Conservation (phyloP, 2,888 invertebrate genomes). For the Myathropa florea region DNA sequence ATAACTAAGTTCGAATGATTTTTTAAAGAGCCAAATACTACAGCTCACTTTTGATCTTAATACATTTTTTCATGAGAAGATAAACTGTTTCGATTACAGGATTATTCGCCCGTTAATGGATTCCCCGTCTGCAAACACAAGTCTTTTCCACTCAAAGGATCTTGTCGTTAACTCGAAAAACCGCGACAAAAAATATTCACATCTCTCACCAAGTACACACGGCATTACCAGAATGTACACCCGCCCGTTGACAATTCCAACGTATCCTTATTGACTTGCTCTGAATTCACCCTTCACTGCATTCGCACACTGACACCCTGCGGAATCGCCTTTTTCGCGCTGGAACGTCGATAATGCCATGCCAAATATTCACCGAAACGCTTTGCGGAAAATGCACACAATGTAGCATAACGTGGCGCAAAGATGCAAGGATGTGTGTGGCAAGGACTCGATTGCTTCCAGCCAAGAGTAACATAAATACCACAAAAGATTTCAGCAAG, state of each 20-base stretch:
- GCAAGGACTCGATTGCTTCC: conserved; percentile 48
- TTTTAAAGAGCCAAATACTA: too few relatives aligned
- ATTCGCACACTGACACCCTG: not conserved
- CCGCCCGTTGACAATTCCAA: not conserved
- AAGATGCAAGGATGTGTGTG: conserved; percentile 31
- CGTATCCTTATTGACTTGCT: conserved; percentile 19
- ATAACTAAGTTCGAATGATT: too few relatives aligned
- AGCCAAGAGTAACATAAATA: conserved; percentile 64
- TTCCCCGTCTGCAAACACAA: not conserved
- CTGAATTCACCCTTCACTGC: conserved; percentile 26
- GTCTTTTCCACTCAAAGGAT: not conserved
- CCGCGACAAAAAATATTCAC: not conserved
- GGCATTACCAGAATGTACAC: not conserved
- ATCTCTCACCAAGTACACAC: not conserved
- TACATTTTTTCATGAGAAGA: too few relatives aligned
- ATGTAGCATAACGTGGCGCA: not conserved
- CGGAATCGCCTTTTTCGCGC: conserved; percentile 3
- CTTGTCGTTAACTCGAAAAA: not conserved
- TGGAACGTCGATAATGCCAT: conserved; percentile 25
- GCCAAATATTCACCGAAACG: conserved; percentile 45
- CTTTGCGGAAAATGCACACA: conserved; percentile 47
- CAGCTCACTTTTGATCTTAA: too few relatives aligned
- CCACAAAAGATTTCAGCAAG: conserved; percentile 59
- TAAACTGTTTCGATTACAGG: too few relatives aligned
- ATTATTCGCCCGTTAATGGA: not conserved